These are phyloP conservation scores for Brachionichthys hirsutus DNA, from an alignment of 2,113 vertebrate species.

Conservation along the genomic window DNA sequence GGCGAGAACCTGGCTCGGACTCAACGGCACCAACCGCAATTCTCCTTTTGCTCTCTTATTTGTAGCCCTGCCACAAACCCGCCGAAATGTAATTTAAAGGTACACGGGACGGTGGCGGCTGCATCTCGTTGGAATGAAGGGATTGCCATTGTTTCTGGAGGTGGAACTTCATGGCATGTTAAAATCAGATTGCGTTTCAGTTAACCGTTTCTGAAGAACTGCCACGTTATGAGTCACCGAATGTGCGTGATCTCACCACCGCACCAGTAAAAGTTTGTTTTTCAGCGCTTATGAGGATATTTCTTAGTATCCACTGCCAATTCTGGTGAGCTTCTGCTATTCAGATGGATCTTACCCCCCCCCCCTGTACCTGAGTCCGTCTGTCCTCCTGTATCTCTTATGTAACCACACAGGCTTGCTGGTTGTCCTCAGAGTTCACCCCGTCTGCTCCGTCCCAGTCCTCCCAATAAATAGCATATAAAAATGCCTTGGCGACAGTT, in stretches of 20 bases:
- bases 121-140: constrained; percentile 3
- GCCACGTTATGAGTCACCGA: neutral
- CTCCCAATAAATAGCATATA: constrained; percentile 36
- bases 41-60: constrained; percentile 7
- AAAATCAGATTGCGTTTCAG: neutral
- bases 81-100: constrained; percentile 11
- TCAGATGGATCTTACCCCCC: neutral
- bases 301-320: neutral
- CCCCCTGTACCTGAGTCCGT: neutral
- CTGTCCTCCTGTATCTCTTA: neutral
- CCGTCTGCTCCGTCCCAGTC: constrained; percentile 36
- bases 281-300: neutral
- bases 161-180: neutral
- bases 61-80: neutral
- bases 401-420: constrained; percentile 8
- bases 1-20: constrained; percentile 39
- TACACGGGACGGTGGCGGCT: neutral
- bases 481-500: constrained; percentile 21
- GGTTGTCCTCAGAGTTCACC: constrained; percentile 4
- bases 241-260: constrained; percentile 4
- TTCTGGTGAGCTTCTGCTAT: neutral
- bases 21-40: constrained; percentile 35
- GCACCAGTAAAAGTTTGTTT: neutral
- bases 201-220: constrained; percentile 6
- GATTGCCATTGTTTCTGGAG: neutral